These are phyloP conservation scores for Cryptus armator DNA, from an alignment of 2,888 invertebrate species.

Conservation along the genomic window DNA sequence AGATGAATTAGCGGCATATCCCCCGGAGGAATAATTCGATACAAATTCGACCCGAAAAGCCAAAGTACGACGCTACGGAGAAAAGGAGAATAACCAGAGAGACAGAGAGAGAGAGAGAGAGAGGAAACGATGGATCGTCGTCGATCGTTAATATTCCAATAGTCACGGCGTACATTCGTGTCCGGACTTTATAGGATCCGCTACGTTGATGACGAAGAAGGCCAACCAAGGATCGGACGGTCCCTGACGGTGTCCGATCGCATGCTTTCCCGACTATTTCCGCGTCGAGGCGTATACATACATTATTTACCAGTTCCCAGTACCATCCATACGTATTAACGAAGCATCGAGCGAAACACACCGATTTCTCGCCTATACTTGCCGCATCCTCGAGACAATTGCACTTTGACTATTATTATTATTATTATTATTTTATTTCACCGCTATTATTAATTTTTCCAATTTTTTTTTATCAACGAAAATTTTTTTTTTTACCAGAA, in stretches of 20 bases:
- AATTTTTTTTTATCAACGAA: not conserved
- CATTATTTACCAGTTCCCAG: conserved; percentile 84
- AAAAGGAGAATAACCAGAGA: not conserved
- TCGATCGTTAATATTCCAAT: conserved; percentile 82
- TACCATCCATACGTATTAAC: conserved; percentile 52
- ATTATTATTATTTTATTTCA: conserved; percentile 2
- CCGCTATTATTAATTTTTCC: not conserved
- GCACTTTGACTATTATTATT: conserved; percentile 7
- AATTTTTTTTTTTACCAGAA: not conserved
- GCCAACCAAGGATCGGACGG: conserved; percentile 72
- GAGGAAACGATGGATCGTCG: conserved; percentile 71
- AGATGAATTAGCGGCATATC: not conserved
- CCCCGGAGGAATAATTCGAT: too few species aligned
- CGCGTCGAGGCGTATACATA: conserved; percentile 80
- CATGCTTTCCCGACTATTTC: conserved; percentile 76
- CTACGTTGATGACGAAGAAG: conserved; percentile 74
- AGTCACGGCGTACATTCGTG: conserved; percentile 78
- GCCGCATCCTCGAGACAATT: conserved; percentile 31
- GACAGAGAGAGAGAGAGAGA: conserved; percentile 15
- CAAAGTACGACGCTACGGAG: not conserved
- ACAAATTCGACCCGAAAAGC: not conserved
- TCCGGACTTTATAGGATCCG: conserved; percentile 78
- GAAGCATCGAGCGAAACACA: not conserved
- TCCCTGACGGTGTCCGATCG: conserved; percentile 26
- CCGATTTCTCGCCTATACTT: conserved; percentile 4